Evolutionary conservation across 2,888 invertebrate genomes (phyloP), one percentile per base, ranked within the genome.

Genomic region (Ophraella communa): DNA sequence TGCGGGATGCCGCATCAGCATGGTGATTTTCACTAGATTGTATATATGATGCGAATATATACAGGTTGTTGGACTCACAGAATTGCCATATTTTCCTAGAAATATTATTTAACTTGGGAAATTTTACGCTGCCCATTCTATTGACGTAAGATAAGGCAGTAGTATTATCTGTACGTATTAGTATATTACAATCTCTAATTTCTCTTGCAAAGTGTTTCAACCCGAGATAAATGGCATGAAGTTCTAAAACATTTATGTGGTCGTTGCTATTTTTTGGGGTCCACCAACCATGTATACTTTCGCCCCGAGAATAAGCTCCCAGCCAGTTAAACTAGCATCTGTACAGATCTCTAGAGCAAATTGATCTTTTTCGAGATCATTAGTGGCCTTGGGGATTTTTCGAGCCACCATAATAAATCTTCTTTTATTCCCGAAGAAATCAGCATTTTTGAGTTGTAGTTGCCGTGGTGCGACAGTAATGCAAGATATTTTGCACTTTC

Each of bases 21-120:
- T 70, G 33, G 8, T 10, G 35, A 30, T 72, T 74, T 7, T 70
- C 65, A 45, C 21, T 30, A 1, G 74, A 71, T 7, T 17, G 56
- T 14, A 72, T 73, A 39, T 73, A 72, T 1, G 70, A 66, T 8
- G 73, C 72, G 52, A 61, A 66, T 27, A 74, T 58, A 30, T 35
- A 68, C 11, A 74, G 35, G 27, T 71, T 65, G 51, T 63, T 64
- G 1, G 20, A 72, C 74, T 69, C 67, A 56, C 56, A 79, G 57
- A 17, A 70, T 39, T 71, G 45, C 74, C 74, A 73, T 20, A 78
- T 74, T n/a, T n/a, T n/a, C n/a, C n/a, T n/a, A n/a, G n/a, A n/a
- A n/a, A n/a, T n/a, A 47, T 70, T 62, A 35, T 69, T 53, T 24
- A 77, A 23, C 21, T 53, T 11, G 56, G 59, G 53, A 44, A 65